A percentile compares a stretch with the other conserved stretches of the same genome.
Conservation (phyloP, 2,888 invertebrate species). For the Teleogryllus oceanicus region DNA sequence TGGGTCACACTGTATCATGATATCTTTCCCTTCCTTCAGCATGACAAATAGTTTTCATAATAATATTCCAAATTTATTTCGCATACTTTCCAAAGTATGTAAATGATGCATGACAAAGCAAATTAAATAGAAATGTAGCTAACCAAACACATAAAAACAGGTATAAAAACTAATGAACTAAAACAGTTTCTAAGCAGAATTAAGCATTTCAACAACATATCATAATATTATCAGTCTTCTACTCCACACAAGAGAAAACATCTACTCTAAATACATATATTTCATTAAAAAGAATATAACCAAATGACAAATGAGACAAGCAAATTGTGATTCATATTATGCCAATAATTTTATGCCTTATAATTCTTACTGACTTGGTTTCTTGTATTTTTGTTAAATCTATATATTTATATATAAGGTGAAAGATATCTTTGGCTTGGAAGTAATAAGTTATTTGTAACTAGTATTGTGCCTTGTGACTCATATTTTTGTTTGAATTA, state of each 20-base stretch:
- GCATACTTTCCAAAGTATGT: not conserved
- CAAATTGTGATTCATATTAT: not conserved
- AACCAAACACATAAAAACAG: not conserved
- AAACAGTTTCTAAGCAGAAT: conserved; percentile 1
- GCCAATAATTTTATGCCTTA: not conserved
- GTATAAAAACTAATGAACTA: not conserved
- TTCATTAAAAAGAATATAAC: not conserved
- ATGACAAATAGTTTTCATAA: not conserved
- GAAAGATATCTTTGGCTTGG: conserved; percentile 18
- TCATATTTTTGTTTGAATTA: not conserved
- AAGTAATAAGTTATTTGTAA: conserved; percentile 11
- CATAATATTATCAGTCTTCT: conserved; percentile 18
- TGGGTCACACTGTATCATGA: conserved; percentile 18
- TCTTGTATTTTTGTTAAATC: not conserved
- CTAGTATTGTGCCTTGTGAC: not conserved
- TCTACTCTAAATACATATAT: not conserved
- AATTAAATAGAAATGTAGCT: not conserved
- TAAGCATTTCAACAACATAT: not conserved
- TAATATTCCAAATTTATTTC: not conserved
- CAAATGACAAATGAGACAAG: not conserved
- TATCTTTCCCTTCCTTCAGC: conserved; percentile 6
- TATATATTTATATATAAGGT: conserved; percentile 18
- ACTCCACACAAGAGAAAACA: conserved; percentile 4
- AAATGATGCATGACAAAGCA: not conserved
- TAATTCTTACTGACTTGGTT: not conserved